Base-by-base conservation (phyloP, 30 jellyfish, hydroid and myxozoan species). In the Clytia hemisphaerica region DNA sequence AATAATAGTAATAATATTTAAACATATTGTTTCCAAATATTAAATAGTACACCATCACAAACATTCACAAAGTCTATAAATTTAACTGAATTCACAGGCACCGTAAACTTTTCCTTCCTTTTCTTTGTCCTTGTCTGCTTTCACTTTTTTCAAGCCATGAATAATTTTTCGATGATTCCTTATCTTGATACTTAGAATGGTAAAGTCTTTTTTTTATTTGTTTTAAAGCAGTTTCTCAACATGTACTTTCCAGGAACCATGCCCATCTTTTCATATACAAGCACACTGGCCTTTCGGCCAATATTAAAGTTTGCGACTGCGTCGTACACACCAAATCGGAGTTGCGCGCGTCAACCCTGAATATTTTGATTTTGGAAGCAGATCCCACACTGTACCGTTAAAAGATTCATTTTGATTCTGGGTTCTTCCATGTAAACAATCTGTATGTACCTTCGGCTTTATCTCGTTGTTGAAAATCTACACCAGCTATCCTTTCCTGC, bases 231-330 rank as follows among this genome's bases (percentile, higher is more conserved):
- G n/a, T n/a, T n/a, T n/a, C n/a, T 73, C 80, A 10, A 26, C 3
- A 42, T 29, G 51, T 48, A 68, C 31, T 44, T 68, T 10, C 72
- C 72, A 4, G 80, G 80, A 5, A 15, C 36, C 62, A 44, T 68
- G 51, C 74, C 74, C 25, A 68, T 30, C 14, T 34, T 45, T 40
- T 45, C 51, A 4, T 44, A 68, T n/a, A 45, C 48, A 16, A 68
- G 7, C 15, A 68, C 51, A 42, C 55, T 42, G 45, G 76, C 80
- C 33, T 68, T 47, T 40, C 45, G 6, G 35, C 79, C 79, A 67
- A 67, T 45, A 51, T 67, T 67, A 38, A 67, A 67, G 75, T 45
- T 29, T 15, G 79, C 77, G 61, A 67, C 79, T 14, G 79, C 79
- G 45, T 67, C 79, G 10, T 35, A 67, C n/a, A 67, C 75, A 21